Percentiles rank a stretch among this genome's conserved stretches.
Evolutionary conservation across 2,113 vertebrate genomes (phyloP).

Genomic region (Condylura cristata): DNA sequence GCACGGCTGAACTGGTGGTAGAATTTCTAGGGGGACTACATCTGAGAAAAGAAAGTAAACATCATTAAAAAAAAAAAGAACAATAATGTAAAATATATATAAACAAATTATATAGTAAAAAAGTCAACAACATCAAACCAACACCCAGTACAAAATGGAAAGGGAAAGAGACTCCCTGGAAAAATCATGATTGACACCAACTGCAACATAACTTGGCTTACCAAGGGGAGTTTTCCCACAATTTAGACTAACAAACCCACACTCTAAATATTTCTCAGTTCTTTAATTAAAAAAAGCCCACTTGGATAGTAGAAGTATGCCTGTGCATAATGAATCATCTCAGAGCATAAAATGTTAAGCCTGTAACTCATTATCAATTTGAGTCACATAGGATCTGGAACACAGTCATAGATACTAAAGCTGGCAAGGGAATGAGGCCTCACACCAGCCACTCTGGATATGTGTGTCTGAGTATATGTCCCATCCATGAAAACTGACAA

Average conservation of each 20-base stretch:
- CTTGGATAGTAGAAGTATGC: slow-evolving; percentile 36
- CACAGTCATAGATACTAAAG: slow-evolving; percentile 33
- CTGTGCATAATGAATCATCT: slow-evolving; percentile 27
- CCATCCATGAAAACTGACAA: slow-evolving; percentile 39
- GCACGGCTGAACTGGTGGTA: no score
- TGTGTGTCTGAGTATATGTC: slow-evolving; percentile 1
- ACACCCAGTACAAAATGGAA: slow-evolving; percentile 39
- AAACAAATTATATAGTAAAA: no score
- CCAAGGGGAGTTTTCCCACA: not conserved
- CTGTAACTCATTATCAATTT: slow-evolving; percentile 70
- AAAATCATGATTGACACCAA: slow-evolving; percentile 43
- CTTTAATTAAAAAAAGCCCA: slow-evolving; percentile 62
- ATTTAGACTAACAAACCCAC: slow-evolving; percentile 38
- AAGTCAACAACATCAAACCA: slow-evolving; percentile 51
- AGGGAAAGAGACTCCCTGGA: slow-evolving; percentile 17
- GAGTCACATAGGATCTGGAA: slow-evolving; percentile 53
- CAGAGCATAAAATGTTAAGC: slow-evolving; percentile 43
- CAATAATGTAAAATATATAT: no score
- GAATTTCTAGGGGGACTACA: no score
- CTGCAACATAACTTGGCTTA: slow-evolving; percentile 14
- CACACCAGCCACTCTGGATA: not conserved
- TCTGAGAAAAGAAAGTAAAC: no score
- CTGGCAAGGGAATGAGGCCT: slow-evolving; percentile 43
- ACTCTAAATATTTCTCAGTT: slow-evolving; percentile 27
- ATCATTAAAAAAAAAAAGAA: no score